Evolutionary conservation across 2,797 vertebrate species (phyloP), one percentile per base, ranked within the genome.

Genomic region (Chelidonichthys spinosus): DNA sequence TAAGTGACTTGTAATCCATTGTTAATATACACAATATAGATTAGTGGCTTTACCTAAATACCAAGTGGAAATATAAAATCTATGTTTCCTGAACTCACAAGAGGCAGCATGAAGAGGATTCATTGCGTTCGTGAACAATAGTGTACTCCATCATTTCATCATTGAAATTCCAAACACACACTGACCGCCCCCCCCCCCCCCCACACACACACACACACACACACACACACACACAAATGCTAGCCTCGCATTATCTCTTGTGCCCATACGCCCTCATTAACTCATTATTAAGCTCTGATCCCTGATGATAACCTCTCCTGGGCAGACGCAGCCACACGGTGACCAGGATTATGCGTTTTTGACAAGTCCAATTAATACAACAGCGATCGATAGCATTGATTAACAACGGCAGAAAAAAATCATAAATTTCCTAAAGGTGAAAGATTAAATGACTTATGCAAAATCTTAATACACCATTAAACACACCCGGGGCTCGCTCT

Each of bases 281-380:
- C 78, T 25, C 25, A 25, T 25, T 25, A 87, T 89, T 79, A 87
- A 78, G 82, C 78, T 66, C 79, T 74, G 86, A 91, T 88, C 59
- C 68, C 68, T 70, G 61, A 43, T 40, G 90, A 91, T 91, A 89
- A 89, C 89, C 86, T 88, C 85, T 82, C 63, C 39, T 72, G 63
- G 40, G 68, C 56, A 72, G 64, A 77, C 17, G 54, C 61, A 56
- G 79, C 47, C 56, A 44, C 40, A 55, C 4, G 1, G 53, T 60
- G 69, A 76, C 70, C 67, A 67, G 68, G 78, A 89, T 91, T 89
- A 76, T 66, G 46, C 65, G 70, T 81, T 80, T 25, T 81, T 83
- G 84, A 89, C 84, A 56, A 87, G 76, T 78, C 74, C 52, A 88
- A 88, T 92, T 90, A 89, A 91, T 78, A 79, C 63, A 69, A 84